Conservation (phyloP, 2,888 invertebrate species). For the Calameuta pallipes region DNA sequence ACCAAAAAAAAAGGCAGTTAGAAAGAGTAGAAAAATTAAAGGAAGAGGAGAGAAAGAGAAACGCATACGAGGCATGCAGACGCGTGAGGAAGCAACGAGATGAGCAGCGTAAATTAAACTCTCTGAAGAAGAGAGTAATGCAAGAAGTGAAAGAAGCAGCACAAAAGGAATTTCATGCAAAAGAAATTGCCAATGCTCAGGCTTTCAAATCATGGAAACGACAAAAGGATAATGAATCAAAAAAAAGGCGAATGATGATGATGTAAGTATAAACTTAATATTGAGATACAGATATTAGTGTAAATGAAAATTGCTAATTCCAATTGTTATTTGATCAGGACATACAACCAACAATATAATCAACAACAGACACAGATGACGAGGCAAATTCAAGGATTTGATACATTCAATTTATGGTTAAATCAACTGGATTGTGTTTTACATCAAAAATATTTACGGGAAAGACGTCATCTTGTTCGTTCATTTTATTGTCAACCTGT, state of each 20-base stretch:
- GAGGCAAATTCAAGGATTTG: not conserved
- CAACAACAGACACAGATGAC: slow-evolving; percentile 4
- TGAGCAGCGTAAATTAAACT: slow-evolving; percentile 12
- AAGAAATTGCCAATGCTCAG: slow-evolving; percentile 23
- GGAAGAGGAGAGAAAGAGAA: slow-evolving; percentile 28
- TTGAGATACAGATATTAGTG: too few relatives aligned
- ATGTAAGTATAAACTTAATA: slow-evolving; percentile 17
- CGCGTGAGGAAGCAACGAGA: slow-evolving; percentile 17
- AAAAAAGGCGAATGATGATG: slow-evolving; percentile 13
- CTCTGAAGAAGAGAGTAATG: slow-evolving; percentile 15
- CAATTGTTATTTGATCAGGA: too few relatives aligned
- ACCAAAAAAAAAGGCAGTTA: slow-evolving; percentile 24
- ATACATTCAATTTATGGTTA: slow-evolving; percentile 34
- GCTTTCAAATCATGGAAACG: slow-evolving; percentile 26
- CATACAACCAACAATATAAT: not conserved
- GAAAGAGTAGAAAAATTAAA: slow-evolving; percentile 21
- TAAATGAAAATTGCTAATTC: too few relatives aligned
- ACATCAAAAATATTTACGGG: slow-evolving; percentile 40
- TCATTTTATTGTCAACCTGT: slow-evolving; percentile 43
- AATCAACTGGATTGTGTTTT: slow-evolving; percentile 39
- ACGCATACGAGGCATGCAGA: slow-evolving; percentile 26
- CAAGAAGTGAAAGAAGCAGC: slow-evolving; percentile 14
- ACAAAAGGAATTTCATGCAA: slow-evolving; percentile 19
- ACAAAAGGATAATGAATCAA: slow-evolving; percentile 21
- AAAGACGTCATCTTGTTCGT: slow-evolving; percentile 36